phyloP scores from a whole-genome alignment of 2,888 invertebrate genomes.

The Drosophila trichaetosa region DNA sequence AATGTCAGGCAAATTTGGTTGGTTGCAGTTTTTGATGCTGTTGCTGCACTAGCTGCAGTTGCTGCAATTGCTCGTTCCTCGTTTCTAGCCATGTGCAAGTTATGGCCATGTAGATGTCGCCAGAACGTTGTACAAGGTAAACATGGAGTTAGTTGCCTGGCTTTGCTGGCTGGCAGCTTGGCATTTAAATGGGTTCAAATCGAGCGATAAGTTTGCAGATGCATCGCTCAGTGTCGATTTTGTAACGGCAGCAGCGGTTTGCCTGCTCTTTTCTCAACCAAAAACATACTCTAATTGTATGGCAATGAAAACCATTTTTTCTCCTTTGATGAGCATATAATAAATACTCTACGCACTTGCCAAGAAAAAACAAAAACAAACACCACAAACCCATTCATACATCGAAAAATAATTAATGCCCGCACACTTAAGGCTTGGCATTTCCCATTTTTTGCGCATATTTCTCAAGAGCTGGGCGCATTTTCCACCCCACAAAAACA shows the following conservation, averaged over 20 bases:
- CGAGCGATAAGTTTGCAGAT: slow-evolving; percentile 43
- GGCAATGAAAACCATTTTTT: neutral
- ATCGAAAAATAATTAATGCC: slow-evolving; percentile 69
- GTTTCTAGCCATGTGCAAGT: slow-evolving; percentile 34
- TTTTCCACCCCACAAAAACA: slow-evolving; percentile 25
- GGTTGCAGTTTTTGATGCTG: slow-evolving; percentile 57
- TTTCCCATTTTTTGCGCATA: slow-evolving; percentile 61
- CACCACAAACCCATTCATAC: slow-evolving; percentile 4
- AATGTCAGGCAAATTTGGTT: slow-evolving; percentile 78
- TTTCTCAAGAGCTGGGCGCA: slow-evolving; percentile 44
- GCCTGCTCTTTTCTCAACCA: neutral
- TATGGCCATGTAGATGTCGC: slow-evolving; percentile 63
- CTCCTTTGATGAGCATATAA: neutral
- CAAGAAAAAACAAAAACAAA: neutral
- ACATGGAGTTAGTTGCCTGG: slow-evolving; percentile 41
- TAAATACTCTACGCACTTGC: slow-evolving; percentile 2
- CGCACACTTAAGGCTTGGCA: slow-evolving; percentile 39
- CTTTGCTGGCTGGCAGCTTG: slow-evolving; percentile 47
- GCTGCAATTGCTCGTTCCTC: neutral
- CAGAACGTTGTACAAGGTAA: slow-evolving; percentile 52
- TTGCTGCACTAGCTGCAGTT: slow-evolving; percentile 4
- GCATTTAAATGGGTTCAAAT: slow-evolving; percentile 65
- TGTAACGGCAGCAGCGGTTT: slow-evolving; percentile 21
- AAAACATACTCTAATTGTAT: neutral
- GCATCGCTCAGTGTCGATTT: slow-evolving; percentile 41